Base-by-base conservation (phyloP, 2,888 invertebrate species). In the Branchinecta sandiegonensis region DNA sequence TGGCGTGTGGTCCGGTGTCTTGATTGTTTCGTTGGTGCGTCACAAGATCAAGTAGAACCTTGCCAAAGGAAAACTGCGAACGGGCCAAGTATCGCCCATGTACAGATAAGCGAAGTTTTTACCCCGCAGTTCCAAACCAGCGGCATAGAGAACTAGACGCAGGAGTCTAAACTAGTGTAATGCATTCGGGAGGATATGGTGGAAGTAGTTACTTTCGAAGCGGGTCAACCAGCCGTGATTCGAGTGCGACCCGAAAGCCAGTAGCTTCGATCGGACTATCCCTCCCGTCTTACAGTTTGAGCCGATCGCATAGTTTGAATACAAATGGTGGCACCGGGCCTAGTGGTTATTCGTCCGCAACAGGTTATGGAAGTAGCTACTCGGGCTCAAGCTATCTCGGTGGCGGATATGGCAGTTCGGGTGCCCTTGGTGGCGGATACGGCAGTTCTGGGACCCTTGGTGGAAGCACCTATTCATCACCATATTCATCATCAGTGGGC, bases 41-140 rank as follows among this genome's bases (percentile, higher is more conserved):
- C 17, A 17, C 14, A 14, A 63, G 63, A 63, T 17, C 17, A 17
- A 17, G 63, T 63, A 17, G 63, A 63, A 9, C 8, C 63, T 63
- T 63, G 14, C 63, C 37, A 56, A 56, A 56, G n/a, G 63, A 56
- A 56, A 56, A 56, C 63, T n/a, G 11, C 63, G 11, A 23, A 9
- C 63, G n/a, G 14, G 63, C 63, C 63, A 56, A 56, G 63, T 56
- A 17, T 56, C 63, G 23, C 12, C 63, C 23, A 17, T 56, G 63
- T 56, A 56, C 23, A 56, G 37, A 37, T 37, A 37, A 37, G 37
- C 37, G 37, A 37, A 37, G 37, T 37, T 37, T 37, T 37, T 37
- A 5, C 37, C 37, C 37, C 37, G 37, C 37, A 37, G 37, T 37
- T 37, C 37, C 37, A 5, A 37, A 37, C 37, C 37, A 37, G 37